These are phyloP conservation scores for Gymnocheta viridis DNA, from an alignment of 2,888 invertebrate genomes.

Conservation along the genomic window DNA sequence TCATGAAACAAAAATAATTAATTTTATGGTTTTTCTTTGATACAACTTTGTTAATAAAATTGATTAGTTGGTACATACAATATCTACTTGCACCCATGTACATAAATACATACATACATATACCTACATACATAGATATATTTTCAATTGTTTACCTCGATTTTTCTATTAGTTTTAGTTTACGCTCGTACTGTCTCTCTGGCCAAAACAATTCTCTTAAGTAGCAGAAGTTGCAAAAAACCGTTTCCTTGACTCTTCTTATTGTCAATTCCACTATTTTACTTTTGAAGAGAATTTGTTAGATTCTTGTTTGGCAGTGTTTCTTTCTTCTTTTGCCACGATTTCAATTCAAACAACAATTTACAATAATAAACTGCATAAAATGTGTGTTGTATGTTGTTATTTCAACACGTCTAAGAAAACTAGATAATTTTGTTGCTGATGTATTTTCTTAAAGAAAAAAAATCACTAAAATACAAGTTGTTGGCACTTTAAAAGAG, in stretches of 20 bases:
- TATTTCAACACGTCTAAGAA: constrained; percentile 52
- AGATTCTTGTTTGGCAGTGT: constrained; percentile 24
- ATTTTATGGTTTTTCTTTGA: too few relatives aligned
- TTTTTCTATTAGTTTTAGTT: not conserved
- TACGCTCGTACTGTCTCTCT: not conserved
- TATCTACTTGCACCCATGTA: too few relatives aligned
- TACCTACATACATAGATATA: not conserved
- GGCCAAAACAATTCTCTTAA: constrained; percentile 23
- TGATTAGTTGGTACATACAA: too few relatives aligned
- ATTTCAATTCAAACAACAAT: constrained; percentile 61
- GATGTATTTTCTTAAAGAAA: constrained; percentile 5
- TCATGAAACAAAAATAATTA: too few relatives aligned
- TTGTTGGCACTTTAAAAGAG: constrained; percentile 57
- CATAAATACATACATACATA: not conserved
- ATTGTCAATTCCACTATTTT: not conserved
- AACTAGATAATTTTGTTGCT: constrained; percentile 54
- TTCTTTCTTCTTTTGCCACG: constrained; percentile 56
- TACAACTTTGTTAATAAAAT: too few relatives aligned
- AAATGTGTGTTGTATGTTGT: constrained; percentile 23
- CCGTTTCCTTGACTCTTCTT: not conserved
- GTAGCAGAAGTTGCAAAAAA: not conserved
- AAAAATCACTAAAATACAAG: constrained; percentile 52
- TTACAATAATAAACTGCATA: constrained; percentile 48
- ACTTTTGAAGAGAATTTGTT: constrained; percentile 35
- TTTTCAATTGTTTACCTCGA: constrained; percentile 39